A percentile compares a stretch with the other conserved stretches of the same genome.
These are phyloP conservation scores for Pocillopora verrucosa DNA, from an alignment of 64 coral and sea anemone genomes.

Conservation along the genomic window DNA sequence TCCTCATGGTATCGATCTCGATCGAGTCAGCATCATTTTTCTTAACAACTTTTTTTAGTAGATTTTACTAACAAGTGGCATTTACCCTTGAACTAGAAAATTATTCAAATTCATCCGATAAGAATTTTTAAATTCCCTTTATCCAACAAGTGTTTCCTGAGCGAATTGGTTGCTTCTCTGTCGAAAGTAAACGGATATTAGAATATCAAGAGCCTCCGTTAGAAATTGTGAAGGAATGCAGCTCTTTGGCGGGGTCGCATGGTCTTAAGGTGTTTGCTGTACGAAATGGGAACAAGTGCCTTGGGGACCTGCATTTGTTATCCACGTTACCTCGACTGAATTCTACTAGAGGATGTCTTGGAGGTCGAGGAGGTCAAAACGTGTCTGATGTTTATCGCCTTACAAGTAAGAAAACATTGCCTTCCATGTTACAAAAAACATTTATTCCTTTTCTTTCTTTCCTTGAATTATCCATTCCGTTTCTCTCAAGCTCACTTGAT, in stretches of 20 bases:
- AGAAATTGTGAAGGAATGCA: neutral
- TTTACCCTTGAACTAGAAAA: no score
- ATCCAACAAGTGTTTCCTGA: slow-evolving; percentile 1
- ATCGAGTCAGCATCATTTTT: no score
- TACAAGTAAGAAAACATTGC: neutral
- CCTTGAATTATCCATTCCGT: no score
- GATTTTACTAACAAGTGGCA: no score
- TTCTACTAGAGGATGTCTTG: neutral
- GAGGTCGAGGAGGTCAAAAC: slow-evolving; percentile 5
- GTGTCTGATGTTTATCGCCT: slow-evolving; percentile 8
- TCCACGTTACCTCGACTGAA: neutral
- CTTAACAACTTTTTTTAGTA: no score
- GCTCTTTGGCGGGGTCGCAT: neutral
- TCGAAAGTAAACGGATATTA: neutral
- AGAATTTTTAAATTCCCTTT: neutral
- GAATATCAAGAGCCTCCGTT: neutral
- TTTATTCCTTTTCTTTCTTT: no score
- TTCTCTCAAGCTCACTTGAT: no score
- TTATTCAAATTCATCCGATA: no score
- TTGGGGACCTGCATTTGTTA: neutral
- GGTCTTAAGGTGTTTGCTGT: slow-evolving; percentile 2
- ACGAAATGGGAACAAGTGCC: neutral
- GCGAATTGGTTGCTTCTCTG: neutral
- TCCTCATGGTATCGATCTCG: no score
- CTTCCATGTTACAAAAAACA: no score